phyloP scores from a whole-genome alignment of 2,888 invertebrate genomes.

The Mythimna vitellina region DNA sequence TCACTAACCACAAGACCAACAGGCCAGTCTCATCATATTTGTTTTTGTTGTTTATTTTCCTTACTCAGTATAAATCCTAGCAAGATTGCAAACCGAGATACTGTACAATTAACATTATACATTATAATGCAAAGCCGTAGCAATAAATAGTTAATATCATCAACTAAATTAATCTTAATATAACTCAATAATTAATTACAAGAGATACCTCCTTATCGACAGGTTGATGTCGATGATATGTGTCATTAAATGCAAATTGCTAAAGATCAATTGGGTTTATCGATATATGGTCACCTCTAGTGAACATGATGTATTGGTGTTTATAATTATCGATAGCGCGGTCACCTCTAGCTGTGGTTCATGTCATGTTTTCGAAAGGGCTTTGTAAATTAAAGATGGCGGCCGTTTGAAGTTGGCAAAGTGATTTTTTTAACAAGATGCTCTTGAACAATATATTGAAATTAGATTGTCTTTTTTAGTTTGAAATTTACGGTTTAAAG shows the following conservation, averaged over 20 bases:
- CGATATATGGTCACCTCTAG: conserved; percentile 44
- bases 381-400: neutral
- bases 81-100: conserved; percentile 19
- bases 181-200: conserved; percentile 44
- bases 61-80: conserved; percentile 21
- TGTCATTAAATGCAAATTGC: conserved; percentile 47
- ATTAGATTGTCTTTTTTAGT: too few relatives aligned
- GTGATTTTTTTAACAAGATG: neutral
- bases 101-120: conserved; percentile 21
- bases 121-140: conserved; percentile 31
- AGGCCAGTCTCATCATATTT: too few relatives aligned
- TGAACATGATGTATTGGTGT: conserved; percentile 24
- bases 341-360: conserved; percentile 26
- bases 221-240: conserved; percentile 25
- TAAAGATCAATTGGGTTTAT: conserved; percentile 31
- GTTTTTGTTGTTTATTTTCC: conserved; percentile 9
- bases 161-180: conserved; percentile 47
- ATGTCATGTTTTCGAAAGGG: conserved; percentile 4
- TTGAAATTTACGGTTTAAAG: too few relatives aligned
- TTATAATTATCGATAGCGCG: conserved; percentile 39
- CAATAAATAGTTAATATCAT: conserved; percentile 47
- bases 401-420: neutral
- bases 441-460: too few relatives aligned
- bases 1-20: too few relatives aligned
- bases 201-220: conserved; percentile 40